Evolutionary conservation across 2,888 invertebrate genomes (phyloP).

Genomic region (Platypus cylindrus): DNA sequence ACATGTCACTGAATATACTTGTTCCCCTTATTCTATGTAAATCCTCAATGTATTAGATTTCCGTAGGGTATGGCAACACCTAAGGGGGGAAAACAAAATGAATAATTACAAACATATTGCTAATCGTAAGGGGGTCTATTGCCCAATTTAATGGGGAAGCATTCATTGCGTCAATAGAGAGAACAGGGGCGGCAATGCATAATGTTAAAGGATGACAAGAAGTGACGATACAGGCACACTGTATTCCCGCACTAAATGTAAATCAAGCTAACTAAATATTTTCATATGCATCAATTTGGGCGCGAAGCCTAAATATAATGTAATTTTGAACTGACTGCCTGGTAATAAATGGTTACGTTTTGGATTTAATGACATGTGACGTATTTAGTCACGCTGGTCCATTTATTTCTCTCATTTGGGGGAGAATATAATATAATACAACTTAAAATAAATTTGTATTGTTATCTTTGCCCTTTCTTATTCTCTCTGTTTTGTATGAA

Average conservation of each 20-base stretch:
- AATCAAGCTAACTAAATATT: constrained; percentile 18
- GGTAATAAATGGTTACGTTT: constrained; percentile 17
- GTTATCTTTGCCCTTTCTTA: background rate
- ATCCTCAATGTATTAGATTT: constrained; percentile 1
- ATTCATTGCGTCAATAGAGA: constrained; percentile 16
- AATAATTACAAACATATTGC: constrained; percentile 35
- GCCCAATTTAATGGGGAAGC: constrained; percentile 28
- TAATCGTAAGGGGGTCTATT: constrained; percentile 29
- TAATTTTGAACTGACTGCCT: constrained; percentile 16
- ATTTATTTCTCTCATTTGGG: constrained; percentile 12
- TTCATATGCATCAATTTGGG: constrained; percentile 17
- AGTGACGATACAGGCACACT: constrained; percentile 12
- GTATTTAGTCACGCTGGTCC: constrained; percentile 16
- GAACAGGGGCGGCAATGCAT: constrained; percentile 9
- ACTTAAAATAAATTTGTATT: constrained; percentile 1
- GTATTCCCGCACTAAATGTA: constrained; percentile 14
- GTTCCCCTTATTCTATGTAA: background rate
- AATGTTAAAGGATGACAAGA: constrained; percentile 14
- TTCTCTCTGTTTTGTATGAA: too few relatives aligned
- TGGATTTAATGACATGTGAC: constrained; percentile 18
- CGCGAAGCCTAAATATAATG: constrained; percentile 16
- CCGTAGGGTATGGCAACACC: constrained; percentile 1
- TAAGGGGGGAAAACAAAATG: constrained; percentile 18
- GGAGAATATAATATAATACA: constrained; percentile 6
- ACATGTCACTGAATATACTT: too few relatives aligned